Evolutionary conservation across 2,888 invertebrate genomes (phyloP).

Genomic region (Drosophila subsilvestris): DNA sequence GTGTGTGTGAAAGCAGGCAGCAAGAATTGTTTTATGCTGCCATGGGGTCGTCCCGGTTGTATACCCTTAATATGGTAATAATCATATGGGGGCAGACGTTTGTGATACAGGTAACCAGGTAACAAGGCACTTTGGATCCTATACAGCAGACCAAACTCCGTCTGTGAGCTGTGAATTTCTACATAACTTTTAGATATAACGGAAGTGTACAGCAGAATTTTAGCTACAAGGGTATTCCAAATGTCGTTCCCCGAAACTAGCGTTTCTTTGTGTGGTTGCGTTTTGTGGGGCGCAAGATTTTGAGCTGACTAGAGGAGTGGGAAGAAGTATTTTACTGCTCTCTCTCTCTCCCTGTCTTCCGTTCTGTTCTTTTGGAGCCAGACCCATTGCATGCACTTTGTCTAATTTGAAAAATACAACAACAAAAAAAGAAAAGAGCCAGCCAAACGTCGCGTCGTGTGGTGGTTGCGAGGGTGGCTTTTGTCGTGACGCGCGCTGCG

Average conservation of each 20-base stretch:
- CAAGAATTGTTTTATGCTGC: slow-evolving; percentile 47
- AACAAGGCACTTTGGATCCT: no score
- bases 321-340: slow-evolving; percentile 5
- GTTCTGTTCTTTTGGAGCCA: slow-evolving; percentile 23
- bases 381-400: slow-evolving; percentile 54
- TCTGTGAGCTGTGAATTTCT: not conserved
- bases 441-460: slow-evolving; percentile 14
- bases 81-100: not conserved
- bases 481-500: slow-evolving; percentile 36
- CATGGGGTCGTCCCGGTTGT: slow-evolving; percentile 16
- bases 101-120: not conserved
- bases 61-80: not conserved
- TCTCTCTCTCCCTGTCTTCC: not conserved
- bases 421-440: slow-evolving; percentile 23
- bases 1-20: slow-evolving; percentile 59
- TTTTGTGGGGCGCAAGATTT: slow-evolving; percentile 21
- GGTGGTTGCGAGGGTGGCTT: slow-evolving; percentile 51
- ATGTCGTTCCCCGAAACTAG: accelerated
- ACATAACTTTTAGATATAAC: not conserved
- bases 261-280: not conserved
- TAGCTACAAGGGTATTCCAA: not conserved
- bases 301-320: not conserved
- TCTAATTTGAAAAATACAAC: slow-evolving; percentile 56
- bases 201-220: not conserved
- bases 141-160: no score